Evolutionary conservation across 1,140 invertebrate species (phyloP).

Genomic region (Lasioglossum albipes): DNA sequence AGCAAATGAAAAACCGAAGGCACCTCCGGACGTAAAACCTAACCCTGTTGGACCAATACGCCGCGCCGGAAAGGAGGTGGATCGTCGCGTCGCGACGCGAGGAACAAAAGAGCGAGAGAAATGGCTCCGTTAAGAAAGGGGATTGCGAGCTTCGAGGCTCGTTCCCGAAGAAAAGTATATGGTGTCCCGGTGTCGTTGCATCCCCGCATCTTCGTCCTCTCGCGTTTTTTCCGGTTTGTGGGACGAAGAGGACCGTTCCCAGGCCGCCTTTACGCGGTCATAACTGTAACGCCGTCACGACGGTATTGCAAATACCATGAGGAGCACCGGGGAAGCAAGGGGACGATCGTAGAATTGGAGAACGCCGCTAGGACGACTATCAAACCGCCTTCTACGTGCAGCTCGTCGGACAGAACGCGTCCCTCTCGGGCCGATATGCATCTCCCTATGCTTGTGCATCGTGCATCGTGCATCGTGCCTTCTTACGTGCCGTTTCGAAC

Average conservation of each 20-base stretch:
- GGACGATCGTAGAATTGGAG: conserved; percentile 29
- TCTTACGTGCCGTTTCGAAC: conserved; percentile 5
- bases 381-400: no score
- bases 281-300: conserved; percentile 49
- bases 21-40: no score
- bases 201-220: neutral
- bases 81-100: no score
- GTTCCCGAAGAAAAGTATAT: neutral
- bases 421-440: conserved; percentile 16
- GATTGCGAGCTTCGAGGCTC: conserved; percentile 31
- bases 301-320: conserved; percentile 38
- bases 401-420: no score
- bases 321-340: neutral
- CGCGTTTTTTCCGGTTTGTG: neutral
- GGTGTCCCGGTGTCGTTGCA: neutral
- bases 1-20: no score
- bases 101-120: conserved; percentile 4
- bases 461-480: no score
- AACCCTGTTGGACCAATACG: no score
- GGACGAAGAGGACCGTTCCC: conserved; percentile 22
- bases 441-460: neutral
- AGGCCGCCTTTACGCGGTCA: conserved; percentile 51
- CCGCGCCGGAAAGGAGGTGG: no score
- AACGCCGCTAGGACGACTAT: conserved; percentile 11
- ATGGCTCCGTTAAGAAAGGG: conserved; percentile 23